Conservation (phyloP, 2,888 invertebrate species). For the Tinea trinotella region DNA sequence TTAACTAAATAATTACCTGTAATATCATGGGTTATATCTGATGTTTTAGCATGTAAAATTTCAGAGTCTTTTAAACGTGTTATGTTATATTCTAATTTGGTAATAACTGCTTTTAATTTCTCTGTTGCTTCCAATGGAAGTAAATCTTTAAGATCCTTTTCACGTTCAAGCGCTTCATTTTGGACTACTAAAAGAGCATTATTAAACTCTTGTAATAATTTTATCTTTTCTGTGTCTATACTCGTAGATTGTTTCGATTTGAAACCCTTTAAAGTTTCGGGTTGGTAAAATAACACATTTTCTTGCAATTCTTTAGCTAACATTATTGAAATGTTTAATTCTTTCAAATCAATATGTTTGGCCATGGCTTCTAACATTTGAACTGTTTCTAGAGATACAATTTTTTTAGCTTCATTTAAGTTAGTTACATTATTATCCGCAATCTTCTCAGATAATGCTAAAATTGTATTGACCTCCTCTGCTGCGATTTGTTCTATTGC, state of each 20-base stretch:
- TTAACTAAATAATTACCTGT: too few relatives aligned
- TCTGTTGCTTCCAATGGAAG: not conserved
- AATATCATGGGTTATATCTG: too few relatives aligned
- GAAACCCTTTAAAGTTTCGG: not conserved
- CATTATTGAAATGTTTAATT: not conserved
- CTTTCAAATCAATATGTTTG: not conserved
- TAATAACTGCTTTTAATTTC: not conserved
- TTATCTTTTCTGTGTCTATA: not conserved
- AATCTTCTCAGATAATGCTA: not conserved
- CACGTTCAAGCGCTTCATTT: not conserved
- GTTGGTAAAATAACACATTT: not conserved
- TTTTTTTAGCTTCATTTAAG: not conserved
- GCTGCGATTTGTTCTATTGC: not conserved
- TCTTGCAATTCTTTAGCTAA: not conserved
- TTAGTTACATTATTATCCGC: not conserved
- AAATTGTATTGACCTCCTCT: not conserved
- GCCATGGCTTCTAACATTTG: not conserved
- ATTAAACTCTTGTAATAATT: slow-evolving; percentile 19
- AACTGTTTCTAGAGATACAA: not conserved
- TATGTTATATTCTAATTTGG: slow-evolving; percentile 6
- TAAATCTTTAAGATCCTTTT: not conserved
- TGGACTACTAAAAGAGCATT: slow-evolving; percentile 20
- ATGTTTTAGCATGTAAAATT: too few relatives aligned
- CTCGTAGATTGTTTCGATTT: not conserved
- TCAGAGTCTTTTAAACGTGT: not conserved